Conservation (phyloP, 2,113 vertebrate genomes). For the Notechis scutatus region DNA sequence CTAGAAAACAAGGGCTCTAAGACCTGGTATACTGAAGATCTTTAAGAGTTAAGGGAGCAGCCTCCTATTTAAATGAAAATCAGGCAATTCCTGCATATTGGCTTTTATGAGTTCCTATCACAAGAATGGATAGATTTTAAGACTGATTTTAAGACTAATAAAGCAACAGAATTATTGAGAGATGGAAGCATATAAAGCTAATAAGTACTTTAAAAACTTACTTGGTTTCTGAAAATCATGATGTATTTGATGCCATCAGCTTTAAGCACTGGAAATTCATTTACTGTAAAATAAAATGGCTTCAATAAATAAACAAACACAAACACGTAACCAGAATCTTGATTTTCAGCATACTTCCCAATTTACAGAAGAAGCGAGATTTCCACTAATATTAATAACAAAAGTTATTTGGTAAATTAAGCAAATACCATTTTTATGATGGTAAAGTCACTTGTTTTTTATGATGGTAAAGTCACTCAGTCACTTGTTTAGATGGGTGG, state of each 20-base stretch:
- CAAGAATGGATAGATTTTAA: background rate
- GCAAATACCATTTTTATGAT: background rate
- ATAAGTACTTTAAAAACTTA: conserved; percentile 55
- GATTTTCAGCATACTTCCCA: background rate
- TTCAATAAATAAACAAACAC: background rate
- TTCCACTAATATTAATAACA: background rate
- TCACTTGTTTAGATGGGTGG: background rate
- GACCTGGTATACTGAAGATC: background rate
- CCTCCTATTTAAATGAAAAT: background rate
- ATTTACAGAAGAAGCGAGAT: background rate
- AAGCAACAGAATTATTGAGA: conserved; percentile 19
- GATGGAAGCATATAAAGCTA: background rate
- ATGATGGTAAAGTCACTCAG: too few species aligned
- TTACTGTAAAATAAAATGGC: conserved; percentile 74
- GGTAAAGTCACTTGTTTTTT: too few species aligned
- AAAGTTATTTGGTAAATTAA: background rate
- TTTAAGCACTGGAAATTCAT: conserved; percentile 98
- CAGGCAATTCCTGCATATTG: background rate
- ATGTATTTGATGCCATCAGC: conserved; percentile 98
- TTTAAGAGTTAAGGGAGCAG: background rate
- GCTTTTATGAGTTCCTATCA: background rate
- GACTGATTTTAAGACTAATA: background rate
- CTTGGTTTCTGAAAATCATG: conserved; percentile 99
- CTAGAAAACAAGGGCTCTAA: background rate
- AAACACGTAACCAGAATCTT: too few species aligned